Base-by-base conservation (phyloP, 2,113 vertebrate species). In the Chlorodrepanis virens region DNA sequence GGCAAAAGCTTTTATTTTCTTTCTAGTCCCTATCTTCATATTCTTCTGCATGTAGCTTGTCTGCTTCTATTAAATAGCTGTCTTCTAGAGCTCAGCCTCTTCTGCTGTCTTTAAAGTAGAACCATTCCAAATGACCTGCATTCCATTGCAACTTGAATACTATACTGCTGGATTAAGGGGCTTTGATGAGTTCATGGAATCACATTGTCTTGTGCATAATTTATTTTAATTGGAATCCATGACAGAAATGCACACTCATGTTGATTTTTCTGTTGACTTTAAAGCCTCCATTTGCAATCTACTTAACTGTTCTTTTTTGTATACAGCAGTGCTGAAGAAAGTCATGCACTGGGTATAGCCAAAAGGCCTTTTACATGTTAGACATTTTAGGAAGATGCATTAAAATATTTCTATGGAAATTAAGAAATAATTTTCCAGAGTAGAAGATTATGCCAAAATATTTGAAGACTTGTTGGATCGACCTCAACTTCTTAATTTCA, bases 221-320 rank as follows among this genome's bases (percentile, higher is more conserved):
- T 65, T 74, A 45, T 67, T 75, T 75, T 47, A 71, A 56, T 24
- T 56, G 16, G 16, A 71, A 79, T 64, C 65, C 10, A 3, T 49
- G 52, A 78, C 18, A 81, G 54, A 40, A 77, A 75, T 71, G 47
- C 79, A 47, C 78, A 50, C 59, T 96, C 70, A 45, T 59, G 10
- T 52, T 81, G 91, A 89, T 88, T 94, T 91, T 93, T 89, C 80
- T 87, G 42, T 67, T 93, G 60, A 71, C 35, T 87, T 76, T 91
- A 81, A 92, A 89, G 61, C 28, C 60, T 92, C 85, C 71, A 63
- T 80, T 96, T 93, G 59, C 86, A 93, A 33, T 40, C 20, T 83
- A 35, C 23, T 19, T 64, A 24, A 33, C 56, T 60, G 7, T 33
- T 68, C 5, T 44, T 57, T 84, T 78, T 77, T 39, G 24, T 33